phyloP scores from a whole-genome alignment of 2,888 invertebrate genomes.

The Hecatera dysodea region DNA sequence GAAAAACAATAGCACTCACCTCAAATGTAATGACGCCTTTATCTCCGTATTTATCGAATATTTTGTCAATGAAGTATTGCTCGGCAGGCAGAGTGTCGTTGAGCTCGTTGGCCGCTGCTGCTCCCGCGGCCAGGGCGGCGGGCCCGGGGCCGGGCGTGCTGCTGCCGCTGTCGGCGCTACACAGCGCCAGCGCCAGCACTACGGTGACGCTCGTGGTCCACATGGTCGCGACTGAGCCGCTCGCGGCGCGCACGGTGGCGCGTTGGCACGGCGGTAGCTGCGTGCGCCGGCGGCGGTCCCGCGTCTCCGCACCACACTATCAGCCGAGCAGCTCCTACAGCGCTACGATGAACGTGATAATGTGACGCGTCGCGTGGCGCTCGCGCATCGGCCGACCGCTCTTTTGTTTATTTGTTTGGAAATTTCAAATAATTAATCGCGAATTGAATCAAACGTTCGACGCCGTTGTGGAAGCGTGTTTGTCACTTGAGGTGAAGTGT shows the following conservation, averaged over 20 bases:
- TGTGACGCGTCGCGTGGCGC: constrained; percentile 74
- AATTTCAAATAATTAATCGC: constrained; percentile 76
- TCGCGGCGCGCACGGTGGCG: constrained; percentile 67
- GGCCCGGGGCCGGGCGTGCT: constrained; percentile 76
- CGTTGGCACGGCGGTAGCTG: constrained; percentile 35
- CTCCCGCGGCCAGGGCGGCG: constrained; percentile 65
- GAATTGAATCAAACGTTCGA: constrained; percentile 67
- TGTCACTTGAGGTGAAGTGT: constrained; percentile 79
- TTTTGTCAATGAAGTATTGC: constrained; percentile 88
- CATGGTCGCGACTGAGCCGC: constrained; percentile 82
- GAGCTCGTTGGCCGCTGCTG: constrained; percentile 68
- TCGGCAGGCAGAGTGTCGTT: constrained; percentile 81
- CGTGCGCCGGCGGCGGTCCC: constrained; percentile 70
- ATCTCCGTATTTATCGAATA: constrained; percentile 91
- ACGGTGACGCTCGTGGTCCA: constrained; percentile 81
- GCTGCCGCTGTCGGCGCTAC: constrained; percentile 67
- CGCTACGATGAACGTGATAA: constrained; percentile 76
- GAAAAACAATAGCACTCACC: constrained; percentile 76
- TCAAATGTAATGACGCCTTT: constrained; percentile 90
- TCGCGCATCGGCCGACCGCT: constrained; percentile 72
- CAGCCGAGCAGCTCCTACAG: constrained; percentile 77
- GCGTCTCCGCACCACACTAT: constrained; percentile 82
- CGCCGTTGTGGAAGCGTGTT: constrained; percentile 74
- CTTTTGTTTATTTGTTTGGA: constrained; percentile 85
- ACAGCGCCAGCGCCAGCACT: constrained; percentile 75